Conservation (phyloP, 2,888 invertebrate genomes). For the Steromphala cineraria region DNA sequence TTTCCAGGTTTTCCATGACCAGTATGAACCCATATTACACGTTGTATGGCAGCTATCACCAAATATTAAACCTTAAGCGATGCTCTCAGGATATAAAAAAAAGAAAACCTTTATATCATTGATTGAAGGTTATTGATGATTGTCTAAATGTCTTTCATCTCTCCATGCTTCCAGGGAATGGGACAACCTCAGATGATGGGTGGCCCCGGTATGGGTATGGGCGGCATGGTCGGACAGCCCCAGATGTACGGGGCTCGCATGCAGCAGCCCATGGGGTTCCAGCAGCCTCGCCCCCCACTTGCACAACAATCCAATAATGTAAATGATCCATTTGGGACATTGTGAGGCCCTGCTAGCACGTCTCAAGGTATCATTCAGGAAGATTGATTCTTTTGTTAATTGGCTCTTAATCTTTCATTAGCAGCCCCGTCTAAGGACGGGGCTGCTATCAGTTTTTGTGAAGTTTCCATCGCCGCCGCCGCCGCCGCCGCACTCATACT, state of each 20-base stretch:
- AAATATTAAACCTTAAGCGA: no score
- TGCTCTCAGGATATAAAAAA: neutral
- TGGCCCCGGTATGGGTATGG: slow-evolving; percentile 47
- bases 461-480: no score
- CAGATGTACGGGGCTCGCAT: slow-evolving; percentile 33
- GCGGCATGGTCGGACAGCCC: slow-evolving; percentile 41
- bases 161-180: slow-evolving; percentile 31
- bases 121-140: neutral
- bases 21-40: no score
- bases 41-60: no score
- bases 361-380: neutral
- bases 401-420: no score
- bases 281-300: slow-evolving; percentile 46
- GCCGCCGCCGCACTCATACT: no score
- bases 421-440: no score
- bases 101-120: neutral
- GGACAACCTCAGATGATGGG: slow-evolving; percentile 41
- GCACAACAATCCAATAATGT: slow-evolving; percentile 47
- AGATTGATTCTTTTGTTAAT: no score
- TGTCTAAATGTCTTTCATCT: neutral
- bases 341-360: slow-evolving; percentile 50
- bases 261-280: slow-evolving; percentile 32
- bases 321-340: slow-evolving; percentile 68
- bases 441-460: no score
- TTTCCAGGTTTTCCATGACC: no score